Conservation (phyloP, 2,113 vertebrate species). For the Nannobrachium achirus region DNA sequence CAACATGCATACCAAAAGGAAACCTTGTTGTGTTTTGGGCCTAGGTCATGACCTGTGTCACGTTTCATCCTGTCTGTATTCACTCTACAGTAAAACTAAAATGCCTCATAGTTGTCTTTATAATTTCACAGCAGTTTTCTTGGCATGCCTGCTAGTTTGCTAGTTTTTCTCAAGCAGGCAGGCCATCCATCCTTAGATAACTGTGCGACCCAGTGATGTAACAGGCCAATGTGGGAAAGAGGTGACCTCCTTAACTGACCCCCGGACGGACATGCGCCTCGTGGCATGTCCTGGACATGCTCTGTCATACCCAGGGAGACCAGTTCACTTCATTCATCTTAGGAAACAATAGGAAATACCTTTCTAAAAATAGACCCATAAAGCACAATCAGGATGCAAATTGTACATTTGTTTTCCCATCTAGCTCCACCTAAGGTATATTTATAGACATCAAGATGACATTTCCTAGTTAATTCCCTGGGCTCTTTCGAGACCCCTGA, state of each 20-base stretch:
- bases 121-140: not conserved
- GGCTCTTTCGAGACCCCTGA: constrained; percentile 1
- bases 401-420: constrained; percentile 75
- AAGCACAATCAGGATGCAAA: constrained; percentile 82
- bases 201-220: constrained; percentile 27
- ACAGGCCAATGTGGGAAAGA: constrained; percentile 59
- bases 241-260: constrained; percentile 57
- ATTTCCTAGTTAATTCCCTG: constrained; percentile 49
- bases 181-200: not conserved
- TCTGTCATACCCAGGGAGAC: constrained; percentile 61
- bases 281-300: constrained; percentile 66
- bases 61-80: too few relatives aligned
- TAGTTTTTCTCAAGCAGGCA: not conserved
- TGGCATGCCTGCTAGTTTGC: not conserved
- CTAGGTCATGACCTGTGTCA: too few relatives aligned
- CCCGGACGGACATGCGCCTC: constrained; percentile 55
- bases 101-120: not conserved
- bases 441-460: constrained; percentile 74
- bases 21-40: too few relatives aligned
- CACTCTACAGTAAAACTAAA: too few relatives aligned
- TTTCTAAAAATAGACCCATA: constrained; percentile 79
- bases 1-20: too few relatives aligned
- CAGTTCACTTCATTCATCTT: constrained; percentile 71
- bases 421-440: constrained; percentile 71
- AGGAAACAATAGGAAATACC: constrained; percentile 79